phyloP scores from a whole-genome alignment of 1,140 invertebrate genomes.

The Aphidius ervi region DNA sequence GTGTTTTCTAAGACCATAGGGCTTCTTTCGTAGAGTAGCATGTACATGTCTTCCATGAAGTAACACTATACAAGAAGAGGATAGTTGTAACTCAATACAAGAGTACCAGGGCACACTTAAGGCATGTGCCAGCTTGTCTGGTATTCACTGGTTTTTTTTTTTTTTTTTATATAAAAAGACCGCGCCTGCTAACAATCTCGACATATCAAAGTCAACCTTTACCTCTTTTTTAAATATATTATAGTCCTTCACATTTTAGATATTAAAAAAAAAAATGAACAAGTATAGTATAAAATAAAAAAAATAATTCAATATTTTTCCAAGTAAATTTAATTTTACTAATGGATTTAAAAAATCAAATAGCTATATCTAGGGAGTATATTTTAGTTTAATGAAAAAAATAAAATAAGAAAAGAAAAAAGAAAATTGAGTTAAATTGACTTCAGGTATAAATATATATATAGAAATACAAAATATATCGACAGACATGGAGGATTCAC shows the following conservation, averaged over 20 bases:
- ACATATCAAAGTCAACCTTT: neutral
- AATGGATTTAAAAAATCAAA: too few species aligned
- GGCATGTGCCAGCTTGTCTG: constrained; percentile 41
- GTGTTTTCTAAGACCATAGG: constrained; percentile 21
- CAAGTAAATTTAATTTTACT: neutral
- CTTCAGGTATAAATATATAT: neutral
- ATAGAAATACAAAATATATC: neutral
- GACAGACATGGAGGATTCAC: constrained; percentile 14
- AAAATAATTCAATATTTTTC: too few species aligned
- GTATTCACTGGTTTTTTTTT: neutral
- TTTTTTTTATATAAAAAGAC: constrained; percentile 16
- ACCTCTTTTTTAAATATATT: too few species aligned
- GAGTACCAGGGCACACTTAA: constrained; percentile 41
- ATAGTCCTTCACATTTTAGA: too few species aligned
- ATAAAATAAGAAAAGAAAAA: constrained; percentile 3
- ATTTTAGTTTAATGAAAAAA: too few species aligned
- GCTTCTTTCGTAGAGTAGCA: constrained; percentile 24
- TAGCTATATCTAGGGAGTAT: too few species aligned
- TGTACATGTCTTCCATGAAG: constrained; percentile 12
- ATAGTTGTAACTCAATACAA: constrained; percentile 18
- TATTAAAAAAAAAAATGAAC: too few species aligned
- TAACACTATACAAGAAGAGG: constrained; percentile 31
- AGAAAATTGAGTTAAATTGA: constrained; percentile 24
- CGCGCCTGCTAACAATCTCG: constrained; percentile 23
- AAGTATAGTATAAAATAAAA: too few species aligned